Evolutionary conservation across 2,888 invertebrate species (phyloP), one percentile per base, ranked within the genome.

Genomic region (Strigamia transsilvanica): DNA sequence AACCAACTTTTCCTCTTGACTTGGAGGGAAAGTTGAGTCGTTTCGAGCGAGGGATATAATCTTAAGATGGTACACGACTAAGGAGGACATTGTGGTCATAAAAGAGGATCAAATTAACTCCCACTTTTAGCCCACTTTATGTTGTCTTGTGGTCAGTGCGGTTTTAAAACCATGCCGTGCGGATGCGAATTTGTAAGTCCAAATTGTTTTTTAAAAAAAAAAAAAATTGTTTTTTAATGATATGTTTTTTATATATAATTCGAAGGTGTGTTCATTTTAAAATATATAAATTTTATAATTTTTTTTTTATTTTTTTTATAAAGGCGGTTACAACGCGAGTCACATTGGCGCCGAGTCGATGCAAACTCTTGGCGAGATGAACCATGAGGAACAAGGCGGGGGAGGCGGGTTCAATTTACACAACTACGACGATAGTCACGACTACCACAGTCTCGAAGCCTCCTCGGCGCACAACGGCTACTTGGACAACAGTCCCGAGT

Each of bases 401-500:
- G 51, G 51, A 13, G 51, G 51, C n/a, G 51, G 51, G n/a, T 83
- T 80, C 41, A 34, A 34, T 34, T 61, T 83, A n/a, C 42, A 73
- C 18, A 46, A 46, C 32, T 83, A 82, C 73, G 83, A 83, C 6
- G 83, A 83, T 51, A 80, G 51, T 21, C 82, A 83, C 38, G 83
- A 83, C 41, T 83, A 83, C 46, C 83, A 83, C 18, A 83, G 82
- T 18, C 56, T 83, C 23, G 83, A 83, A 23, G 83, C 51, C 18
- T 80, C 82, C 13, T 79, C 82, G 21, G 77, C 80, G 6, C 79
- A 80, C 32, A 83, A 83, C 56, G 83, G 83, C 21, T 83, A 83
- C 73, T 42, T 83, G 73, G 83, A 83, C 18, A 82, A 80, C 23
- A 83, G 83, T 77, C 83, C 83, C 0, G 83, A 83, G 27, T 83